These are phyloP conservation scores for Drosophila nasuta DNA, from an alignment of 1,140 invertebrate species.

Conservation along the genomic window DNA sequence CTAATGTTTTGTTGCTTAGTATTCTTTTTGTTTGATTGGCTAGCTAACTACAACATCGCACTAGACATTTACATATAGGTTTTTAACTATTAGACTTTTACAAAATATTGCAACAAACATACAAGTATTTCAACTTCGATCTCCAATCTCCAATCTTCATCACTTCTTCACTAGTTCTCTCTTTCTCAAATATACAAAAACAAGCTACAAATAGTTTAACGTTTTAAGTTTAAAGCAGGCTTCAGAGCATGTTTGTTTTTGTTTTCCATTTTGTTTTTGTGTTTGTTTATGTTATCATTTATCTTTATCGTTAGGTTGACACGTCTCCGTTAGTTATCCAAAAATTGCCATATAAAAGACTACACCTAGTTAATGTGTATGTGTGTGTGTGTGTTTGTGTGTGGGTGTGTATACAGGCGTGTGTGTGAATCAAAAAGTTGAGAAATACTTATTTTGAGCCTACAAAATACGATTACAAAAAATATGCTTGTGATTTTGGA, in stretches of 20 bases:
- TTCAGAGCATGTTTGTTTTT: slow-evolving; percentile 49
- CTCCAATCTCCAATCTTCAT: too few species aligned
- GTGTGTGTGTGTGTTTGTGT: slow-evolving; percentile 19
- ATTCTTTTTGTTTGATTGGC: slow-evolving; percentile 55
- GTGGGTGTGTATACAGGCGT: slow-evolving; percentile 3
- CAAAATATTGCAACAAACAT: slow-evolving; percentile 77
- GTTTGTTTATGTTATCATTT: slow-evolving; percentile 43
- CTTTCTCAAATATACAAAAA: slow-evolving; percentile 58
- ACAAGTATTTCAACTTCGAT: slow-evolving; percentile 6
- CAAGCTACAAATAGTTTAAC: slow-evolving; percentile 78
- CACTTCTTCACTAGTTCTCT: slow-evolving; percentile 6
- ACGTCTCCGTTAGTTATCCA: slow-evolving; percentile 60
- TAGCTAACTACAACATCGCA: slow-evolving; percentile 74
- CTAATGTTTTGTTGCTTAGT: slow-evolving; percentile 45
- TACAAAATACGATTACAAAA: slow-evolving; percentile 67
- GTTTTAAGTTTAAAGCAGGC: slow-evolving; percentile 75
- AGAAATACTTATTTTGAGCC: slow-evolving; percentile 47
- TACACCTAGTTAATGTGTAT: slow-evolving; percentile 57
- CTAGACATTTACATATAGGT: slow-evolving; percentile 49
- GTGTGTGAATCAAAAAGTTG: slow-evolving; percentile 18
- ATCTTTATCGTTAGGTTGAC: slow-evolving; percentile 72
- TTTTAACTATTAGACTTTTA: slow-evolving; percentile 75
- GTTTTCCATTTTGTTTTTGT: background rate
- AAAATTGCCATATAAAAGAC: slow-evolving; percentile 67
- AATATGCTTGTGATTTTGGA: slow-evolving; percentile 24